Evolutionary conservation across 2,888 invertebrate species (phyloP).

Genomic region (Agrypnus murinus): DNA sequence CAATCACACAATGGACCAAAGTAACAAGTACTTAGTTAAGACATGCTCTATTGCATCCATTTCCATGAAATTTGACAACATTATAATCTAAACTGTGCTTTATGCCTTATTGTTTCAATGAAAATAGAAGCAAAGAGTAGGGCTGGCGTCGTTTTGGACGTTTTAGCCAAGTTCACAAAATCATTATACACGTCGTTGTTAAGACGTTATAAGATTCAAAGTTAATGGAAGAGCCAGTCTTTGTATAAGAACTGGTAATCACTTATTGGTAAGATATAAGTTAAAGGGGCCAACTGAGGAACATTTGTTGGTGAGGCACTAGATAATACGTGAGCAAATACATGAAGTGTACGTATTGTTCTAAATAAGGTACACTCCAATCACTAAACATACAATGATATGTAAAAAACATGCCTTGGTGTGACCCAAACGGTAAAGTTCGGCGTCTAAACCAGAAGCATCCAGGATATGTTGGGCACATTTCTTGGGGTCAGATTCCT

Average conservation of each 20-base stretch:
- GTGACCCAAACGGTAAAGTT: conserved; percentile 97
- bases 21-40: background rate
- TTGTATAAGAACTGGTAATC: conserved; percentile 28
- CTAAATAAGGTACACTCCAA: conserved; percentile 3
- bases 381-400: background rate
- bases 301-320: background rate
- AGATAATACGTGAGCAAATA: background rate
- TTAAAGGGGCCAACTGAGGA: background rate
- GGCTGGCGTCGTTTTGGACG: conserved; percentile 37
- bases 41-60: conserved; percentile 15
- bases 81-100: too few relatives aligned
- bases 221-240: conserved; percentile 27
- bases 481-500: conserved; percentile 86
- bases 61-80: too few relatives aligned
- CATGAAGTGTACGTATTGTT: conserved; percentile 8
- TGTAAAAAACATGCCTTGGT: conserved; percentile 92
- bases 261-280: background rate
- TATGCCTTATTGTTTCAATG: too few relatives aligned
- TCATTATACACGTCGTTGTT: conserved; percentile 1
- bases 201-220: conserved; percentile 14
- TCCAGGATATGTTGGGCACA: conserved; percentile 89
- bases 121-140: conserved; percentile 20
- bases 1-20: conserved; percentile 16
- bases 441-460: conserved; percentile 87
- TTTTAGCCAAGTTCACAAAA: conserved; percentile 26